phyloP scores from a whole-genome alignment of 2,797 vertebrate species.

The Semaprochilodus insignis region DNA sequence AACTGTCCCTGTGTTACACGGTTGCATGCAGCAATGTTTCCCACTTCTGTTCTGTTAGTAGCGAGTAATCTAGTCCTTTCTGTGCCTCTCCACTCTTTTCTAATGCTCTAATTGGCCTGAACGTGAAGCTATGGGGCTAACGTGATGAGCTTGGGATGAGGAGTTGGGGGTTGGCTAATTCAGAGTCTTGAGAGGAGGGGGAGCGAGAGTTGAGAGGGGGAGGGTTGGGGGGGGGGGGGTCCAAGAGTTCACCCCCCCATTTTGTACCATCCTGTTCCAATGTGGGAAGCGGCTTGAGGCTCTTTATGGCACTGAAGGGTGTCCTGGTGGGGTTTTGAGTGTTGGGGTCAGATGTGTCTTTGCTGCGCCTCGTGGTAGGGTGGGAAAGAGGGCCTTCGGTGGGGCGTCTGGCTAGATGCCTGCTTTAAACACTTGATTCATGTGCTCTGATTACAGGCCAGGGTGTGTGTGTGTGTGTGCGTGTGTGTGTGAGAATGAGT shows the following conservation, averaged over 20 bases:
- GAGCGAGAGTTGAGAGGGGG: slow-evolving; percentile 21
- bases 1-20: background rate
- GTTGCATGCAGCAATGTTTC: slow-evolving; percentile 24
- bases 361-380: slow-evolving; percentile 34
- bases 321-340: slow-evolving; percentile 35
- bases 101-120: slow-evolving; percentile 16
- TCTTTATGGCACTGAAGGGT: slow-evolving; percentile 47
- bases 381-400: slow-evolving; percentile 53
- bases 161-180: slow-evolving; percentile 12
- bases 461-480: slow-evolving; percentile 41
- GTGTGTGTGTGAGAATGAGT: slow-evolving; percentile 2
- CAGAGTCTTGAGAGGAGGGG: slow-evolving; percentile 16
- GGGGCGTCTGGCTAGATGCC: slow-evolving; percentile 50
- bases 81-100: slow-evolving; percentile 25
- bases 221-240: slow-evolving; percentile 33
- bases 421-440: slow-evolving; percentile 59
- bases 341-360: slow-evolving; percentile 34
- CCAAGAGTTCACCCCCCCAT: slow-evolving; percentile 37
- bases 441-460: slow-evolving; percentile 46
- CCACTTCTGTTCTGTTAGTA: slow-evolving; percentile 36
- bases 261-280: slow-evolving; percentile 41
- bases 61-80: slow-evolving; percentile 32
- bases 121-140: slow-evolving; percentile 33
- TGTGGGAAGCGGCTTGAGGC: slow-evolving; percentile 53
- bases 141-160: background rate